Evolutionary conservation across 1,140 invertebrate genomes (phyloP).

Genomic region (Drosophila prosaltans): DNA sequence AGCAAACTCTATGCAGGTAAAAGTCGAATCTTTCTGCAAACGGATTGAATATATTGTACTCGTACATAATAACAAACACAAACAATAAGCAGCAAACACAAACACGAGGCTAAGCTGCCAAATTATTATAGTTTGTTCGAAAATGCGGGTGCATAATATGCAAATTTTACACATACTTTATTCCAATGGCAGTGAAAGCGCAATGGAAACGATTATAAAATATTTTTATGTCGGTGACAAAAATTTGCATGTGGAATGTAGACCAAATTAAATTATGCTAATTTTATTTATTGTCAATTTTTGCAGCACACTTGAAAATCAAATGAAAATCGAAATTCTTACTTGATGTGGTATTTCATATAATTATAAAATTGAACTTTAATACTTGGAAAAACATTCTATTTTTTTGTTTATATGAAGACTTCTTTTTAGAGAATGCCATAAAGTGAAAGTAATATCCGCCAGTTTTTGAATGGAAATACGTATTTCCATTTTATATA

Average conservation of each 20-base stretch:
- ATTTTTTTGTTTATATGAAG: too few relatives aligned
- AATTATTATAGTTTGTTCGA: slow-evolving; percentile 52
- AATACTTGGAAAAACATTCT: too few relatives aligned
- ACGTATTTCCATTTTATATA: too few relatives aligned
- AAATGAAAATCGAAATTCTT: slow-evolving; percentile 23
- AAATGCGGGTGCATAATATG: slow-evolving; percentile 13
- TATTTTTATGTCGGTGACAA: background rate
- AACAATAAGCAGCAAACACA: slow-evolving; percentile 32
- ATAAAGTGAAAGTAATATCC: too few relatives aligned
- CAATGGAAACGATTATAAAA: slow-evolving; percentile 2
- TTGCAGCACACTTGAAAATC: background rate
- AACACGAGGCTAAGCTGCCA: slow-evolving; percentile 47
- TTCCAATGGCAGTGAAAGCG: slow-evolving; percentile 3
- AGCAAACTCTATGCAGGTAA: background rate
- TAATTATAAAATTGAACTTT: too few relatives aligned
- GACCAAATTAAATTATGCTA: slow-evolving; percentile 10
- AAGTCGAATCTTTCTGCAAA: background rate
- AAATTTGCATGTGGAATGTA: slow-evolving; percentile 5
- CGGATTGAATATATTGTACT: slow-evolving; percentile 46
- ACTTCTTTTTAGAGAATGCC: too few relatives aligned
- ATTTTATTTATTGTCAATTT: background rate
- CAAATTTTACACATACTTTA: slow-evolving; percentile 3
- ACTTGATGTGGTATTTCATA: background rate
- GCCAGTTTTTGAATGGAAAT: too few relatives aligned
- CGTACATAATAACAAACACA: slow-evolving; percentile 65